These are phyloP conservation scores for Anniella stebbinsi DNA, from an alignment of 2,797 vertebrate genomes.

Conservation along the genomic window DNA sequence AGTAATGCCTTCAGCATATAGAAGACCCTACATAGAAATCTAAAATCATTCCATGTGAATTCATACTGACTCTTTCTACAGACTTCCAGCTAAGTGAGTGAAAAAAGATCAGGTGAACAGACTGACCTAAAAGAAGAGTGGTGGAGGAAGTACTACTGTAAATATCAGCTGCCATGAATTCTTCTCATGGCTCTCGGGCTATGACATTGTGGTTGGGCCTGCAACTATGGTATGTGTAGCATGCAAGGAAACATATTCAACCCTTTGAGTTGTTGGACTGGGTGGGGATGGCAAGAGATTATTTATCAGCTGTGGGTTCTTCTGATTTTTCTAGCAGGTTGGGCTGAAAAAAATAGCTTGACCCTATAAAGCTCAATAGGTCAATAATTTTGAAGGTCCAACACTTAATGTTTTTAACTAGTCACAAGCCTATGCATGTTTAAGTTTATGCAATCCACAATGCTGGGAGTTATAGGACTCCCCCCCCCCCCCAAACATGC, in stretches of 20 bases:
- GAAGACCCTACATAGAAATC: slow-evolving; percentile 46
- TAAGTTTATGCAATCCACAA: too few relatives aligned
- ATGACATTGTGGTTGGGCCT: not conserved
- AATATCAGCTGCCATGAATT: not conserved
- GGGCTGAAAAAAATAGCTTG: not conserved
- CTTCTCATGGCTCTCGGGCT: not conserved
- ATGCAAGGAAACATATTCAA: not conserved
- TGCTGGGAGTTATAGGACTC: too few relatives aligned
- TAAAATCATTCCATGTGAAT: slow-evolving; percentile 49
- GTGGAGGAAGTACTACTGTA: not conserved
- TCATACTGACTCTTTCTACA: slow-evolving; percentile 47
- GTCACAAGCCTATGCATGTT: too few relatives aligned
- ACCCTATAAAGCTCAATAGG: not conserved
- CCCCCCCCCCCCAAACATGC: too few relatives aligned
- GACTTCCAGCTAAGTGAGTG: slow-evolving; percentile 43
- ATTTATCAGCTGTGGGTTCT: slow-evolving; percentile 1
- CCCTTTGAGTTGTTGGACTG: not conserved
- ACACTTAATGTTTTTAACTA: not conserved
- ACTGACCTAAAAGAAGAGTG: not conserved
- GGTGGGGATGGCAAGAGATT: too few relatives aligned
- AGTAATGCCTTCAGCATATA: slow-evolving; percentile 48
- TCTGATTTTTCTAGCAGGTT: not conserved
- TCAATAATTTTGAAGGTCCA: not conserved
- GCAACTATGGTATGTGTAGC: not conserved
- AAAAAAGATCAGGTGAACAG: slow-evolving; percentile 30